Conservation (phyloP, 1,140 invertebrate genomes). For the Drosophila nigromelanica region DNA sequence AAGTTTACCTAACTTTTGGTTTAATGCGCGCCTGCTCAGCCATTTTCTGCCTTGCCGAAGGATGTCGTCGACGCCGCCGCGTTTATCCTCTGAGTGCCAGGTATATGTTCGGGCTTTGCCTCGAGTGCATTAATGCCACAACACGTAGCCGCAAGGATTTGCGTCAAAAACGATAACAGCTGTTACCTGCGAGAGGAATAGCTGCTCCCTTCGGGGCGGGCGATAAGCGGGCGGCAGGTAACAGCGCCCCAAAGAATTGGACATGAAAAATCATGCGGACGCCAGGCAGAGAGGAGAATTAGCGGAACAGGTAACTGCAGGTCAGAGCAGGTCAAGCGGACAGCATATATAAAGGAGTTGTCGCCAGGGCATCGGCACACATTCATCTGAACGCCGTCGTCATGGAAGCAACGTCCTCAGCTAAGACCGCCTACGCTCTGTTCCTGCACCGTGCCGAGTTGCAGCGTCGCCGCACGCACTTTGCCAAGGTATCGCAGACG, state of each 20-base stretch:
- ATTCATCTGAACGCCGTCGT: conserved; percentile 39
- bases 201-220: neutral
- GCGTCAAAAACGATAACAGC: conserved; percentile 33
- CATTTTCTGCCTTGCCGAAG: no score
- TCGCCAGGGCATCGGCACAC: neutral
- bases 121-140: conserved; percentile 49
- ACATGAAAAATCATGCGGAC: conserved; percentile 49
- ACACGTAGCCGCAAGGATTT: conserved; percentile 12
- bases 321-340: conserved; percentile 14
- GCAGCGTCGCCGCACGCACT: conserved; percentile 49
- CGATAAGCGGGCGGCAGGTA: conserved; percentile 13
- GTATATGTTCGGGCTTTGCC: conserved; percentile 55
- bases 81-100: conserved; percentile 4
- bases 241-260: conserved; percentile 45
- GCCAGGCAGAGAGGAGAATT: conserved; percentile 13
- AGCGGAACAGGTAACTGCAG: conserved; percentile 10
- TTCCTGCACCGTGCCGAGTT: conserved; percentile 67
- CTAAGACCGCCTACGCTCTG: conserved; percentile 55
- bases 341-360: conserved; percentile 18
- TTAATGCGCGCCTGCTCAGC: conserved; percentile 1
- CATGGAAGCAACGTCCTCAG: conserved; percentile 49
- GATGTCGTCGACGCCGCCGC: neutral
- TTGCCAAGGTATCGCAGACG: conserved; percentile 43
- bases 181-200: conserved; percentile 41
- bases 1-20: conserved; percentile 63